Conservation (phyloP, 1,140 invertebrate genomes). For the Bombus superbus region DNA sequence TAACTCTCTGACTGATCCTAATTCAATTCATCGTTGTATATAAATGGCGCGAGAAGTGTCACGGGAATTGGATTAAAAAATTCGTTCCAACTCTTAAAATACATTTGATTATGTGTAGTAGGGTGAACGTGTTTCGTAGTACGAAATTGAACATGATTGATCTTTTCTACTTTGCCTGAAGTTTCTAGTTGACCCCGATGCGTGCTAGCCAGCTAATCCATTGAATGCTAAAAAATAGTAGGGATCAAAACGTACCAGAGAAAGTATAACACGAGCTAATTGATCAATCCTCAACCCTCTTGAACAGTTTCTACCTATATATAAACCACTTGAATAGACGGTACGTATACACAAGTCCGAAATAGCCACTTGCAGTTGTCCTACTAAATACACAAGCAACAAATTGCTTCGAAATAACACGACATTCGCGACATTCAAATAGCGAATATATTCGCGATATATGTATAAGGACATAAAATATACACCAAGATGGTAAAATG, state of each 20-base stretch:
- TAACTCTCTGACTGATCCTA: not conserved
- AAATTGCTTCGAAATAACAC: constrained; percentile 13
- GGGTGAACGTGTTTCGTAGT: not conserved
- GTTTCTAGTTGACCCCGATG: constrained; percentile 2
- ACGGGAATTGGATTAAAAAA: not conserved
- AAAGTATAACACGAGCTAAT: constrained; percentile 10
- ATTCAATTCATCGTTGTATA: not conserved
- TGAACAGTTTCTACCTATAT: not conserved
- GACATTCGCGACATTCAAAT: not conserved
- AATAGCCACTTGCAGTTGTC: not conserved
- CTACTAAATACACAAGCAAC: constrained; percentile 7
- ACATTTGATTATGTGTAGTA: not conserved
- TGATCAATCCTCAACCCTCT: constrained; percentile 1
- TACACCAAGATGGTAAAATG: no score
- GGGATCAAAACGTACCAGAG: constrained; percentile 1
- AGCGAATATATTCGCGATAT: not conserved
- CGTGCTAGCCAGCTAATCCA: not conserved
- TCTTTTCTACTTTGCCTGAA: not conserved
- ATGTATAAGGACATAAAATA: no score
- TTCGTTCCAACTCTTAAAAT: not conserved
- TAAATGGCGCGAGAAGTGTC: not conserved
- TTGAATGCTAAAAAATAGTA: constrained; percentile 10
- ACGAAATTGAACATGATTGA: not conserved
- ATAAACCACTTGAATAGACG: not conserved
- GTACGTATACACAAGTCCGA: not conserved